Conservation (phyloP, 2,113 vertebrate species). For the Crotalus helleri region DNA sequence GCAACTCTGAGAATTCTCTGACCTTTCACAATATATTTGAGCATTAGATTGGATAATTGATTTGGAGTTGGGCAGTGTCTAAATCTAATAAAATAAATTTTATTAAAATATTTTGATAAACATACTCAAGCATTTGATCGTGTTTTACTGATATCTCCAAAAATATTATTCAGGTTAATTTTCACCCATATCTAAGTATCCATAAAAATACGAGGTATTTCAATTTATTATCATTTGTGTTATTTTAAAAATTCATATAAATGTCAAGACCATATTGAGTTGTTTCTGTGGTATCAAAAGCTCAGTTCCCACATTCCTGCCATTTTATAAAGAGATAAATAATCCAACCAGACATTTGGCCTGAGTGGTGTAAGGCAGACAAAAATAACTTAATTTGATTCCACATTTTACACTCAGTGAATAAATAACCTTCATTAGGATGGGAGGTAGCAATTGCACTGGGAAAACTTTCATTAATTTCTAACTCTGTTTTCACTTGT, state of each 20-base stretch:
- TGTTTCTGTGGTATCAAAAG: neutral
- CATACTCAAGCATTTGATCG: neutral
- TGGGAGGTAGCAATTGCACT: conserved; percentile 45
- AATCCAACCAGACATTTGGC: neutral
- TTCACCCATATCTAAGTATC: neutral
- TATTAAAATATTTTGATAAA: neutral
- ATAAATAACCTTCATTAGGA: conserved; percentile 65
- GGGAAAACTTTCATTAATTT: conserved; percentile 67
- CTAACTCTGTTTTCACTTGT: conserved; percentile 52
- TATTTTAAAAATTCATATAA: neutral
- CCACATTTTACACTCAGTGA: conserved; percentile 23
- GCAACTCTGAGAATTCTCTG: neutral
- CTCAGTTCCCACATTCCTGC: neutral
- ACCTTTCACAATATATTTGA: neutral
- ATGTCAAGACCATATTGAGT: neutral
- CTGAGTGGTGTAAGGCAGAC: conserved; percentile 12
- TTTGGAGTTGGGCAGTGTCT: neutral
- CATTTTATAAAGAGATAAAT: conserved; percentile 27
- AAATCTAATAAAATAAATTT: neutral
- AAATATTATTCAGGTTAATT: neutral
- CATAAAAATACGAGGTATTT: neutral
- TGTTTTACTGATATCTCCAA: neutral
- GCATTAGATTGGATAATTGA: neutral
- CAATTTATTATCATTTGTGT: neutral
- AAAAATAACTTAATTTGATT: conserved; percentile 38